phyloP scores from a whole-genome alignment of 2,888 invertebrate genomes.

The Melieria picta region DNA sequence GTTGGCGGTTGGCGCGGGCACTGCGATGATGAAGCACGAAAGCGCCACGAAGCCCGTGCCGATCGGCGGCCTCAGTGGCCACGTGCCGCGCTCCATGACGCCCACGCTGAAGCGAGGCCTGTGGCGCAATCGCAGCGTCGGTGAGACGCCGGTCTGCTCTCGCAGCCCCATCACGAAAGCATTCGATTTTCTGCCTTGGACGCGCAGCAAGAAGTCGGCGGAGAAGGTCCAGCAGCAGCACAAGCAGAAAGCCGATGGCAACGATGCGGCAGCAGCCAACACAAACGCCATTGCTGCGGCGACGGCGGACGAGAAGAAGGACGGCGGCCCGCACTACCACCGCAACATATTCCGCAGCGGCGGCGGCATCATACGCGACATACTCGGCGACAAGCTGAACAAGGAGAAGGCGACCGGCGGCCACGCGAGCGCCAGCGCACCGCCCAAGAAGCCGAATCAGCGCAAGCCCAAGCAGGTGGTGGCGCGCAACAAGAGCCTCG shows the following conservation, averaged over 20 bases:
- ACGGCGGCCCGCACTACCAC: slow-evolving; percentile 53
- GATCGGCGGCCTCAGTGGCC: slow-evolving; percentile 29
- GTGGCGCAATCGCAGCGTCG: slow-evolving; percentile 41
- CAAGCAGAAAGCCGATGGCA: slow-evolving; percentile 34
- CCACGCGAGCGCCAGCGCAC: slow-evolving; percentile 39
- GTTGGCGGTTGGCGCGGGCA: slow-evolving; percentile 10
- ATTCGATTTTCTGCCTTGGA: slow-evolving; percentile 64
- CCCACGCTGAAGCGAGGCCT: slow-evolving; percentile 35
- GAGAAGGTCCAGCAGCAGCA: slow-evolving; percentile 26
- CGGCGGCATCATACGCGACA: slow-evolving; percentile 60
- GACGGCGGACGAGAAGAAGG: slow-evolving; percentile 29
- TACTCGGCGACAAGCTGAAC: slow-evolving; percentile 59
- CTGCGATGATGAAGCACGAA: slow-evolving; percentile 58
- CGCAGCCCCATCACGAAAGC: slow-evolving; percentile 64
- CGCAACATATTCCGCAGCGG: slow-evolving; percentile 63
- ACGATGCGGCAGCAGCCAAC: slow-evolving; percentile 26
- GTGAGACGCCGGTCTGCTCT: slow-evolving; percentile 40
- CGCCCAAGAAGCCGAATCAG: slow-evolving; percentile 44
- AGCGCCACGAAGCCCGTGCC: slow-evolving; percentile 43
- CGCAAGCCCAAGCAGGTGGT: slow-evolving; percentile 47
- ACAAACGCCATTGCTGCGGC: slow-evolving; percentile 9
- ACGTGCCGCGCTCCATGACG: not conserved
- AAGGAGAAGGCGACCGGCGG: slow-evolving; percentile 50
- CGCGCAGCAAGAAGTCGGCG: slow-evolving; percentile 53
- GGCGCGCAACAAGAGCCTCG: slow-evolving; percentile 62